Base-by-base conservation (phyloP, 2,888 invertebrate genomes). In the Psylliodes chrysocephalus region DNA sequence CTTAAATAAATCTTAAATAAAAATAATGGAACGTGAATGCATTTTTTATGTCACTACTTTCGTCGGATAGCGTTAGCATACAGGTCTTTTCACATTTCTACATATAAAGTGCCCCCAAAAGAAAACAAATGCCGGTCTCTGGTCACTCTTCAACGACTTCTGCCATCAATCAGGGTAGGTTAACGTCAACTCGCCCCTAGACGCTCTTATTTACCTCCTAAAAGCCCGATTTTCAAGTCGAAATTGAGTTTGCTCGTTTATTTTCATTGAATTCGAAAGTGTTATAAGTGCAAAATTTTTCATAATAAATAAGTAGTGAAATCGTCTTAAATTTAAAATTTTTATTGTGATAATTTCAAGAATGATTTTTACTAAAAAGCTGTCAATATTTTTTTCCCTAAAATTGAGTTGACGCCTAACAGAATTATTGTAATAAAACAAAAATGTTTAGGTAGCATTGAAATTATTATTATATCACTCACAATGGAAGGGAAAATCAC, bases 41-140 rank as follows among this genome's bases (percentile, higher is more conserved):
- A 77, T 73, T 79, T 80, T 77, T 79, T 79, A 73, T 80, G 80
- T 80, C 73, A 38, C 61, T 12, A 69, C 66, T 64, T 68, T 71
- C 49, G 60, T 42, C 46, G 56, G 40, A 55, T 68, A 59, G 60
- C n/a, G n/a, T n/a, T n/a, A n/a, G n/a, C n/a, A n/a, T n/a, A n/a
- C 42, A 63, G 63, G 56, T 49, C 64, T n/a, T 66, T 70, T 60
- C 59, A 54, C 67, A 61, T 70, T 64, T 63, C 67, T 44, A 60
- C 59, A 63, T 49, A 55, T 61, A 65, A 68, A 73, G 72, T 67
- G 70, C 52, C 65, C 66, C 61, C 52, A 74, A 79, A 79, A 76
- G 80, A 78, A 81, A 81, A 81, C 78, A 80, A 79, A 80, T 80
- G 79, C 73, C 73, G 73, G 71, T 73, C 76, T 74, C 74, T 74